phyloP scores from a whole-genome alignment of 2,888 invertebrate species.

The Endotricha flammealis region DNA sequence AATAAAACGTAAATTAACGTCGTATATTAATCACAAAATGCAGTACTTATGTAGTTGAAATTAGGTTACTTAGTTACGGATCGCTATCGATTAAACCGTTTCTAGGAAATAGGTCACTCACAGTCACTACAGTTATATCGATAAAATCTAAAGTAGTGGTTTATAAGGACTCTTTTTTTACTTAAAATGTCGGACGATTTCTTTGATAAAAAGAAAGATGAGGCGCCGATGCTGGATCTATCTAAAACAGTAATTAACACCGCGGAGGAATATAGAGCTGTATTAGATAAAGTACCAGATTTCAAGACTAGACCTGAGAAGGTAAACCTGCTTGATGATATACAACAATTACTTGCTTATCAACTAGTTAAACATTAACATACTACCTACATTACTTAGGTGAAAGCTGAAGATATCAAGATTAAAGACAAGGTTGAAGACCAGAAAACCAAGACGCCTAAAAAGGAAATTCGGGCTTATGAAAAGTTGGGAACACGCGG shows the following conservation, averaged over 20 bases:
- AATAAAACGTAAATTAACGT: background rate
- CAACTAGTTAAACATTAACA: too few species aligned
- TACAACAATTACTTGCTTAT: too few species aligned
- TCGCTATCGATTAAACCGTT: slow-evolving; percentile 56
- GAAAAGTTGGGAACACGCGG: slow-evolving; percentile 82
- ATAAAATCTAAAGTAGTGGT: slow-evolving; percentile 30
- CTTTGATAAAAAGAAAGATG: slow-evolving; percentile 90
- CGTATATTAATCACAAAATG: slow-evolving; percentile 20
- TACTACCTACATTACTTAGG: slow-evolving; percentile 70
- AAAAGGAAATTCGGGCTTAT: slow-evolving; percentile 82
- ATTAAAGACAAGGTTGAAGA: slow-evolving; percentile 83
- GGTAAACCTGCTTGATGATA: slow-evolving; percentile 68
- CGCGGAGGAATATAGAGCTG: slow-evolving; percentile 88
- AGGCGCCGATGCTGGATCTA: slow-evolving; percentile 89
- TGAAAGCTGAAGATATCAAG: slow-evolving; percentile 86
- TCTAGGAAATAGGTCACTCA: slow-evolving; percentile 36
- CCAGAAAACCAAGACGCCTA: slow-evolving; percentile 85
- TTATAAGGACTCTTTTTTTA: too few species aligned
- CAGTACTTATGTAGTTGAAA: slow-evolving; percentile 47
- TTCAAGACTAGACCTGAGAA: slow-evolving; percentile 93
- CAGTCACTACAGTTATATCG: slow-evolving; percentile 50
- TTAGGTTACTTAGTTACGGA: slow-evolving; percentile 42
- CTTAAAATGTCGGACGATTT: slow-evolving; percentile 84
- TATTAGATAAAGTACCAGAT: slow-evolving; percentile 92
- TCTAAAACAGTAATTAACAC: slow-evolving; percentile 87